These are phyloP conservation scores for Clarias gariepinus DNA, from an alignment of 2,113 vertebrate species.

Conservation along the genomic window DNA sequence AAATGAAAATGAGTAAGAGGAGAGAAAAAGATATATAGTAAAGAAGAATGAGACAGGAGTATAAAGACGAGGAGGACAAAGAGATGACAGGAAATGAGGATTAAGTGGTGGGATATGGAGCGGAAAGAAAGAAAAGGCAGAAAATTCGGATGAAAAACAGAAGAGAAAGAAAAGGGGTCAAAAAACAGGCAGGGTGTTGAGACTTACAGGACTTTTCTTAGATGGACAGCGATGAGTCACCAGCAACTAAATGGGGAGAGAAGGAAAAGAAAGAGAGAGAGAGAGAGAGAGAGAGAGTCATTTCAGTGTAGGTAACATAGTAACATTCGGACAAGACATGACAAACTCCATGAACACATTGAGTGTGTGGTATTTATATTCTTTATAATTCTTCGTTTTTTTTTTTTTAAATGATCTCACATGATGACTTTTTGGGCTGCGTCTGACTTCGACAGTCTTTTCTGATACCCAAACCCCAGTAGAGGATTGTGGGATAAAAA, in stretches of 20 bases:
- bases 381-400: not conserved
- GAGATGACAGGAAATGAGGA: constrained; percentile 17
- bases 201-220: constrained; percentile 61
- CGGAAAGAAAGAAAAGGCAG: not conserved
- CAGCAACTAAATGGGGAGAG: constrained; percentile 49
- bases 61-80: constrained; percentile 13
- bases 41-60: not conserved
- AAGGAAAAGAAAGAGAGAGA: not conserved
- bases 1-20: not conserved
- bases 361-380: not conserved
- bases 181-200: not conserved
- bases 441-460: not conserved
- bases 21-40: not conserved
- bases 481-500: not conserved
- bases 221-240: constrained; percentile 30
- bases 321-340: not conserved
- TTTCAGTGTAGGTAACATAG: not conserved
- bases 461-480: constrained; percentile 1
- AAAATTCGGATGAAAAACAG: not conserved
- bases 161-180: not conserved
- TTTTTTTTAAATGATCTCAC: not conserved
- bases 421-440: not conserved
- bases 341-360: not conserved
- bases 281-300: not conserved
- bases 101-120: not conserved